Evolutionary conservation across 2,113 vertebrate species (phyloP), one percentile per base, ranked within the genome.

Genomic region (Sceloporus tristichus): DNA sequence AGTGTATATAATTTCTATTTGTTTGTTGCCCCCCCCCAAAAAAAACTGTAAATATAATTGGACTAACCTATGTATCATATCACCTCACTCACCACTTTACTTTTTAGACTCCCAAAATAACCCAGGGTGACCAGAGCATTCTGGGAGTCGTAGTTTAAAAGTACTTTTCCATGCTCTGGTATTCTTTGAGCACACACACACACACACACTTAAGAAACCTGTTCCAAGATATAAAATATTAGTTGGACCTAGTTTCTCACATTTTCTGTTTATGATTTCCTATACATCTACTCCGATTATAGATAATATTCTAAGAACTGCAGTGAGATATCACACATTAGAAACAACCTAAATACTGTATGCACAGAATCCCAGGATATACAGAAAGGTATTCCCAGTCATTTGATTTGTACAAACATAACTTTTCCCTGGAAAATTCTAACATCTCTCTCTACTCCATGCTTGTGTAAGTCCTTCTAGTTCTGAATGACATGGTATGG

Each of bases 401-500:
- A 29, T 27, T 25, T 74, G 8, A 23, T 74, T 54, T 48, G 23
- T 9, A 13, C 74, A n/a, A 70, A 9, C n/a, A 40, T 11, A 16
- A 56, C 19, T 2, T 54, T 19, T 34, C 54, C 19, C 48, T 56
- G 53, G 16, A 56, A 68, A 70, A 80, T 71, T 5, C 27, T 42
- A 82, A 16, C 59, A 7, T 62, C 11, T 16, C 16, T 2, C 18
- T 89, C 87, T 7, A 48, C 48, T 48, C 48, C 48, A 48, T 48
- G 7, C 4, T 48, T 91, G 38, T 71, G 48, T 54, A 92, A 0
- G 2, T 42, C 40, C 82, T 62, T 53, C 85, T 59, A 80, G 77
- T 90, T 92, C 92, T 74, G 54, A 89, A 29, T 91, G 25, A 59
- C 80, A 82, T 79, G 27, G 34, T 91, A 91, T 79, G 79, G 87